A percentile compares a stretch with the other conserved stretches of the same genome.
phyloP scores from a whole-genome alignment of 2,888 invertebrate species.

The Andrena camellia region DNA sequence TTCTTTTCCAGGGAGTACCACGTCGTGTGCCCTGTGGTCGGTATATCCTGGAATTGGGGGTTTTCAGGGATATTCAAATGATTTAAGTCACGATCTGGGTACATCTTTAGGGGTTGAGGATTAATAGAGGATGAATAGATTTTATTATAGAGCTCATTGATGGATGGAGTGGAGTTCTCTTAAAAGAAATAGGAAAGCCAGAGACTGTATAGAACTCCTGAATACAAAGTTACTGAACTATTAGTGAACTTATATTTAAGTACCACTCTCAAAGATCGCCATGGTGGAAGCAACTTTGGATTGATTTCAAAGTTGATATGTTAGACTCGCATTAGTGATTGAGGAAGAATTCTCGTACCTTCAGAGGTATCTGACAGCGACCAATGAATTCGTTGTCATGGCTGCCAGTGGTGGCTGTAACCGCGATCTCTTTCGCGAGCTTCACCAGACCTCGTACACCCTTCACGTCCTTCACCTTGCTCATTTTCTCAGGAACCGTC shows the following conservation, averaged over 20 bases:
- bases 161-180: too few species aligned
- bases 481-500: slow-evolving; percentile 94
- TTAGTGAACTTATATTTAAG: too few species aligned
- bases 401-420: slow-evolving; percentile 97
- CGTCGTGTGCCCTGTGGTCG: slow-evolving; percentile 95
- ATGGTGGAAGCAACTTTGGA: too few species aligned
- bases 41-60: slow-evolving; percentile 91
- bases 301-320: too few species aligned
- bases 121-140: background rate
- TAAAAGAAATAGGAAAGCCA: too few species aligned
- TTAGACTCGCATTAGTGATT: background rate
- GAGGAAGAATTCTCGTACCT: slow-evolving; percentile 86
- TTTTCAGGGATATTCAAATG: background rate
- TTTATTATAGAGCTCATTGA: too few species aligned
- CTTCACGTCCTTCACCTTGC: slow-evolving; percentile 94
- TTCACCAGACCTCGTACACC: slow-evolving; percentile 94
- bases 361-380: slow-evolving; percentile 93
- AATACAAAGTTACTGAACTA: too few species aligned
- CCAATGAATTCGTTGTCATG: slow-evolving; percentile 98
- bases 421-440: slow-evolving; percentile 94
- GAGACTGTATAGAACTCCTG: too few species aligned
- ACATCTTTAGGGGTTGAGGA: background rate
- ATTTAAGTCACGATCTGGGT: too few species aligned
- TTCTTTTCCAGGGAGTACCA: slow-evolving; percentile 97
- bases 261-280: too few species aligned